Percentiles rank a stretch among this genome's conserved stretches.
These are phyloP conservation scores for Chloroceryle inda DNA, from an alignment of 2,797 vertebrate genomes.

Conservation along the genomic window DNA sequence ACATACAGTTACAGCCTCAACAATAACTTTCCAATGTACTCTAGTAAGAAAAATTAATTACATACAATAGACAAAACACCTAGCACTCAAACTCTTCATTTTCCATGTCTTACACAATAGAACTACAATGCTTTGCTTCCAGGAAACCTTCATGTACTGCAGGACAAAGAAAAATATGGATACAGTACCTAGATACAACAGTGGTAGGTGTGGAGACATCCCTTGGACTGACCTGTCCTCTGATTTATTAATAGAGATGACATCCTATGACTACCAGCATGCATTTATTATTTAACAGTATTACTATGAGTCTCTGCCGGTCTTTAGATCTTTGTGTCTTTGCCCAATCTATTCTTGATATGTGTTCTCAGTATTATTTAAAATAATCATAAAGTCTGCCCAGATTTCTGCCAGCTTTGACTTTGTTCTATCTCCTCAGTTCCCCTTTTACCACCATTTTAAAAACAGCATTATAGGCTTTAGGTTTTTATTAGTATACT, in stretches of 20 bases:
- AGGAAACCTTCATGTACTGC: background rate
- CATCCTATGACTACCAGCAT: background rate
- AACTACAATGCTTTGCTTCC: background rate
- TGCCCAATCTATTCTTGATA: constrained; percentile 19
- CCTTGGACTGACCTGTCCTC: background rate
- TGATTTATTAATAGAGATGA: constrained; percentile 31
- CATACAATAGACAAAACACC: background rate
- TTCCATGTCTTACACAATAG: background rate
- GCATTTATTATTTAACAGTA: constrained; percentile 30
- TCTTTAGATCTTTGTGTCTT: constrained; percentile 14
- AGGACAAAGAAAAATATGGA: background rate
- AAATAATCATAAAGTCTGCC: background rate
- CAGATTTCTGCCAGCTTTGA: constrained; percentile 16
- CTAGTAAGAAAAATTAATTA: background rate
- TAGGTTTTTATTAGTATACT: background rate
- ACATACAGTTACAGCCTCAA: background rate
- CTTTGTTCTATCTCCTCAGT: background rate
- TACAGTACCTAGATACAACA: background rate
- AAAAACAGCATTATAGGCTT: background rate
- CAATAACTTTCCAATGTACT: background rate
- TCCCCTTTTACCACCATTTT: background rate
- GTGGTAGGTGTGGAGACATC: background rate
- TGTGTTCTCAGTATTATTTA: constrained; percentile 28
- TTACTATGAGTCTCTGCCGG: background rate
- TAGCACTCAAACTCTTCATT: background rate